Conservation (phyloP, 1,140 invertebrate genomes). For the Geopemphigus sp. region DNA sequence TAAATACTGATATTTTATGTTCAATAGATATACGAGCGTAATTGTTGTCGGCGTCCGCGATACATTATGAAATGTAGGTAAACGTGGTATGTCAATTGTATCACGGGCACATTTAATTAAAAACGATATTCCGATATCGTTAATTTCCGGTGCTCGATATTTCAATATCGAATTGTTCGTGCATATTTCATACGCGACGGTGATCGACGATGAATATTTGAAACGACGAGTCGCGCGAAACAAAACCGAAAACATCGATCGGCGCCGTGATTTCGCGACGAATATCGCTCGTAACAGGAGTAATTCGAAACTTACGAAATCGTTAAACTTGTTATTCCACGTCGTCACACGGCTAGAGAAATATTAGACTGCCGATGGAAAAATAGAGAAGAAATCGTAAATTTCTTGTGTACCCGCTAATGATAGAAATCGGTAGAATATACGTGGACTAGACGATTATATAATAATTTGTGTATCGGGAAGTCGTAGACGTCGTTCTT, state of each 20-base stretch:
- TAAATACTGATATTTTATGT: no score
- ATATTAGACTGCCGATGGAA: no score
- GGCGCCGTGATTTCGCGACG: background rate
- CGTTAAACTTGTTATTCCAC: background rate
- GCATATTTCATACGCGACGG: background rate
- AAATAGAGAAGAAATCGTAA: background rate
- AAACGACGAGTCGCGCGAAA: background rate
- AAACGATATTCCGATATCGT: no score
- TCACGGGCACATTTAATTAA: no score
- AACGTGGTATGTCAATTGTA: no score
- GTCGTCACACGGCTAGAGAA: background rate
- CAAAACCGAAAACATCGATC: background rate
- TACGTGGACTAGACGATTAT: background rate
- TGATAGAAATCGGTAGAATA: background rate
- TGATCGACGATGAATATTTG: background rate
- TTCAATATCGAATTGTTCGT: background rate
- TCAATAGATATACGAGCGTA: no score
- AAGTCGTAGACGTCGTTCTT: no score
- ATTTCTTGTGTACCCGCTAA: background rate
- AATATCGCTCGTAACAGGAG: background rate
- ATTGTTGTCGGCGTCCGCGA: no score
- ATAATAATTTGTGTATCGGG: no score
- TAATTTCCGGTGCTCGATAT: background rate
- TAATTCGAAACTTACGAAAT: conserved; percentile 2
- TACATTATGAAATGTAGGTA: no score